Evolutionary conservation across 2,797 vertebrate genomes (phyloP), one percentile per base, ranked within the genome.

Genomic region (Thunnus albacares): DNA sequence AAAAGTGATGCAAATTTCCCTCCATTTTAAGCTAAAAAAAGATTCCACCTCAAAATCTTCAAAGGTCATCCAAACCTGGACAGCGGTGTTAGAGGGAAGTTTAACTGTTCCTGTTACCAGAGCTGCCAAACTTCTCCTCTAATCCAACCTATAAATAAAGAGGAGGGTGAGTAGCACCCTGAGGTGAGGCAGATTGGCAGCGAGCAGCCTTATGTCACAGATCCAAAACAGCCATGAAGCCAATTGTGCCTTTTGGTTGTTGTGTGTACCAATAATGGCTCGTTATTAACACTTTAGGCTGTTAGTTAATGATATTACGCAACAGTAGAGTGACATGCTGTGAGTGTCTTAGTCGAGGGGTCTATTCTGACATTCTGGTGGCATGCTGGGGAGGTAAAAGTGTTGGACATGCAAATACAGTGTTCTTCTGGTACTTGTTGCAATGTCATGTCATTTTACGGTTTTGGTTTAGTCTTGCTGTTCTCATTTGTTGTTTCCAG

Each of bases 301-400:
- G 79, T 83, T 14, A 38, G 24, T 70, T 82, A 86, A 86, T 75
- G 70, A 74, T 59, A 72, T 88, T 89, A 84, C 33, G 77, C 69
- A 90, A 89, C 53, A 24, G 57, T 11, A 14, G 63, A 73, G 41
- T 0, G 0, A 20, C 67, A 35, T 26, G 26, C 61, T 65, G 53
- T 52, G 22, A 60, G 51, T 41, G 26, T 67, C 53, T 78, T 58
- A 63, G n/a, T 35, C 2, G 6, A 41, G 45, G 33, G 6, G n/a
- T 70, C 14, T 5, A 22, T 3, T 30, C 35, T 45, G 49, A 33
- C 33, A 9, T 76, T 24, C 35, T 38, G 38, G 13, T 57, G 30
- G 8, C 22, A n/a, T 3, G 3, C 28, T 3, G 28, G 49, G 1
- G 8, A 52, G 18, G 28, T 45, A 4, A 47, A 18, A n/a, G 33